Evolutionary conservation across 2,888 invertebrate species (phyloP).

Genomic region (Lapara coniferarum): DNA sequence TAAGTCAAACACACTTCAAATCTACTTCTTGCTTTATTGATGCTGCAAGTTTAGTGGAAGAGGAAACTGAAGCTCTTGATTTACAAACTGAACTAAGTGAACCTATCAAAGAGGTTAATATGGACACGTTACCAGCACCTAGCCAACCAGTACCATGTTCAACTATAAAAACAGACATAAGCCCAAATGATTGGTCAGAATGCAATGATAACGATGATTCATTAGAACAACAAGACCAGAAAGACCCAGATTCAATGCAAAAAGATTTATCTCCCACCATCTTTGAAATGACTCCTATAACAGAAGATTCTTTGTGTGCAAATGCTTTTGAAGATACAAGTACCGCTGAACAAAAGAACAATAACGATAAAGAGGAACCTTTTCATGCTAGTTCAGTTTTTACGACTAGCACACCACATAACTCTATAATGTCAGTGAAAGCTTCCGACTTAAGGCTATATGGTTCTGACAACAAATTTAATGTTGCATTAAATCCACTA

Average conservation of each 20-base stretch:
- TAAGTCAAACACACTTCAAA: conserved; percentile 56
- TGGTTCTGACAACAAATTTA: conserved; percentile 47
- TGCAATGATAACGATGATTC: conserved; percentile 73
- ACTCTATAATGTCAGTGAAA: conserved; percentile 85
- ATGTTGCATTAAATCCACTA: conserved; percentile 48
- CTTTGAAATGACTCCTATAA: conserved; percentile 68
- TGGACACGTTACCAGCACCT: conserved; percentile 47
- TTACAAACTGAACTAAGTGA: conserved; percentile 37
- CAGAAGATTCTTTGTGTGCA: conserved; percentile 61
- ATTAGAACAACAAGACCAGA: conserved; percentile 64
- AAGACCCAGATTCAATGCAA: conserved; percentile 61
- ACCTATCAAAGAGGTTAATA: conserved; percentile 30
- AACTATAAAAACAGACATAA: conserved; percentile 55
- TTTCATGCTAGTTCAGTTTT: conserved; percentile 41
- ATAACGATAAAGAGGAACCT: conserved; percentile 4
- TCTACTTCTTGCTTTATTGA: conserved; percentile 88
- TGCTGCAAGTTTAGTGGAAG: conserved; percentile 89
- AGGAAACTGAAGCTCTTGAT: conserved; percentile 77
- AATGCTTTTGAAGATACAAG: conserved; percentile 48
- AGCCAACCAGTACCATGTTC: conserved; percentile 65
- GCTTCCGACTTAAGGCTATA: conserved; percentile 40
- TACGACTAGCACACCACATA: conserved; percentile 84
- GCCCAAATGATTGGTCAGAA: conserved; percentile 69
- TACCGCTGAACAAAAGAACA: conserved; percentile 30
- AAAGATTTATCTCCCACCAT: conserved; percentile 69